Evolutionary conservation across 2,888 invertebrate genomes (phyloP).

Genomic region (Nyleta sp.): DNA sequence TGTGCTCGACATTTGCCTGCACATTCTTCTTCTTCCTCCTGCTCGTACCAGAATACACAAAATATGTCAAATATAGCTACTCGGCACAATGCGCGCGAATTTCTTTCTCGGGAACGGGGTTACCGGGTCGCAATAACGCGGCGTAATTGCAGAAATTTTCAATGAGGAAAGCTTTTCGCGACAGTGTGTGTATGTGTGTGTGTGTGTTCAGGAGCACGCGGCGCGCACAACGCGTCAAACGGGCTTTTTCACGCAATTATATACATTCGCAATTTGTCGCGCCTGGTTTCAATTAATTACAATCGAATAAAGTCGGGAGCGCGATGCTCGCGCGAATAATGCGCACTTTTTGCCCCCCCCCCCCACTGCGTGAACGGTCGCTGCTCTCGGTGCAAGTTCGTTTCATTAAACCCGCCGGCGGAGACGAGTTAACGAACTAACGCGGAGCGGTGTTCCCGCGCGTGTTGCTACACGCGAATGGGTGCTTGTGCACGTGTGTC

Average conservation of each 20-base stretch:
- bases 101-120: conserved; percentile 11
- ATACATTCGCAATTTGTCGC: conserved; percentile 26
- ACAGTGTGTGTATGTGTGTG: too few relatives aligned
- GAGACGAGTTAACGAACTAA: neutral
- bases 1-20: too few relatives aligned
- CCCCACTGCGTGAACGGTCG: neutral
- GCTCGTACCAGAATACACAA: too few relatives aligned
- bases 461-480: neutral
- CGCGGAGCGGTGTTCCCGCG: neutral
- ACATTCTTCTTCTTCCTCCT: too few relatives aligned
- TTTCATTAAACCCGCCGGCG: conserved; percentile 21
- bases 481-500: neutral
- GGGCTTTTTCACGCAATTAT: conserved; percentile 25
- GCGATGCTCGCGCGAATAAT: conserved; percentile 3
- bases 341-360: neutral
- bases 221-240: too few relatives aligned
- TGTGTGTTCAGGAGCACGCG: too few relatives aligned
- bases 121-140: conserved; percentile 23
- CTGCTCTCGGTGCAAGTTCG: conserved; percentile 20
- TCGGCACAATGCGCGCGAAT: too few relatives aligned
- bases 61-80: too few relatives aligned
- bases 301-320: conserved; percentile 33
- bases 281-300: conserved; percentile 41
- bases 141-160: conserved; percentile 6
- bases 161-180: conserved; percentile 2